Evolutionary conservation across 35 echinoderm and acorn worm species (phyloP).

Genomic region (Anneissia japonica): DNA sequence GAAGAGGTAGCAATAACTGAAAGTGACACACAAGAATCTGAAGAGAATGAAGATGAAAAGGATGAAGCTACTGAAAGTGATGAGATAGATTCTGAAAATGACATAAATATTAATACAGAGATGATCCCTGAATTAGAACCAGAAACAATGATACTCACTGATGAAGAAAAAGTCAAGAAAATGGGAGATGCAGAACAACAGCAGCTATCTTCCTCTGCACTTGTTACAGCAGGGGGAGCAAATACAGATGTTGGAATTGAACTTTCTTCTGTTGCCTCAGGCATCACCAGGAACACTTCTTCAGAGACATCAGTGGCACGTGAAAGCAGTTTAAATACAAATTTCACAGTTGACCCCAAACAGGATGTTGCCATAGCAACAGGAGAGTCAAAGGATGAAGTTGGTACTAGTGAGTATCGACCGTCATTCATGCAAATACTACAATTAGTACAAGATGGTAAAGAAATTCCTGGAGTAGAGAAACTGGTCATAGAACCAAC

Average conservation of each 20-base stretch:
- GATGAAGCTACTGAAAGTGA: too few relatives aligned
- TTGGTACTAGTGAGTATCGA: not conserved
- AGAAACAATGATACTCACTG: not conserved
- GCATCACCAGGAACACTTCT: not conserved
- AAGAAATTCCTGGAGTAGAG: not conserved
- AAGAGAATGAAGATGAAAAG: too few relatives aligned
- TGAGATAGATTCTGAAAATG: not conserved
- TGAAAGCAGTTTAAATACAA: not conserved
- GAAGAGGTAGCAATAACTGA: too few relatives aligned
- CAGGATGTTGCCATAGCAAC: not conserved
- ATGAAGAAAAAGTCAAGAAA: not conserved
- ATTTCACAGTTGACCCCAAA: not conserved
- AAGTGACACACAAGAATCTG: too few relatives aligned
- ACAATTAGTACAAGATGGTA: not conserved
- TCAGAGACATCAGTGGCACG: not conserved
- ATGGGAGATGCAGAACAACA: not conserved
- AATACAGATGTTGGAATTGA: too few relatives aligned
- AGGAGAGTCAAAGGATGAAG: not conserved
- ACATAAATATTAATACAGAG: not conserved
- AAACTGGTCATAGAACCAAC: not conserved
- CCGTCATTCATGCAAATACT: not conserved
- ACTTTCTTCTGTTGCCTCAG: not conserved
- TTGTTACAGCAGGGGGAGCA: too few relatives aligned
- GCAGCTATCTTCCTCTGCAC: not conserved
- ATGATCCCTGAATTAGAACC: not conserved